A percentile compares a stretch with the other conserved stretches of the same genome.
Conservation (phyloP, 2,113 vertebrate species). For the Ornithorhynchus anatinus region DNA sequence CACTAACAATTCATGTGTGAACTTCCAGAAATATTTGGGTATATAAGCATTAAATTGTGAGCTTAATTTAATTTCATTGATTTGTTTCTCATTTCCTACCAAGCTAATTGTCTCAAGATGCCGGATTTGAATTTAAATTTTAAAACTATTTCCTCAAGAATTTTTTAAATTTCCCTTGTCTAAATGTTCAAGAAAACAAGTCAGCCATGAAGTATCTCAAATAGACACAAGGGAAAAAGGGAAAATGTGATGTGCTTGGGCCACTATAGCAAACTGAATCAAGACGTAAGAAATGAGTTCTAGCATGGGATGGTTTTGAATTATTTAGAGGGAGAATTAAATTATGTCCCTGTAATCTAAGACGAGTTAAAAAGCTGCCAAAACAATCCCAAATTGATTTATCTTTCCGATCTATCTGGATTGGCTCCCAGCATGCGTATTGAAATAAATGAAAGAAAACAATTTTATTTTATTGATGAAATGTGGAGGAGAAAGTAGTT, state of each 20-base stretch:
- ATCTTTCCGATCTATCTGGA: background rate
- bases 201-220: background rate
- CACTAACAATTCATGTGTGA: background rate
- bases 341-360: background rate
- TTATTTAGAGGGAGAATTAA: no score
- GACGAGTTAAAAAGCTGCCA: slow-evolving; percentile 3
- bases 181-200: slow-evolving; percentile 2
- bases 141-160: slow-evolving; percentile 14
- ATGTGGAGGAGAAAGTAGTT: no score
- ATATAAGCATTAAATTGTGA: background rate
- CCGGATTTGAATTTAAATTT: slow-evolving; percentile 10
- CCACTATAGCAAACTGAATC: background rate
- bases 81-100: background rate
- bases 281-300: background rate
- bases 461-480: slow-evolving; percentile 11
- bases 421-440: background rate
- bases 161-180: slow-evolving; percentile 2
- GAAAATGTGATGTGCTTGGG: background rate
- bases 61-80: background rate
- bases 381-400: slow-evolving; percentile 1
- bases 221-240: slow-evolving; percentile 8
- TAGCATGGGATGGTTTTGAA: no score
- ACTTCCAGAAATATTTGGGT: background rate
- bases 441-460: slow-evolving; percentile 10
- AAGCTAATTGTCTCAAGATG: slow-evolving; percentile 1